Evolutionary conservation across 2,888 invertebrate species (phyloP), one percentile per base, ranked within the genome.

Genomic region (Apotomis turbidana): DNA sequence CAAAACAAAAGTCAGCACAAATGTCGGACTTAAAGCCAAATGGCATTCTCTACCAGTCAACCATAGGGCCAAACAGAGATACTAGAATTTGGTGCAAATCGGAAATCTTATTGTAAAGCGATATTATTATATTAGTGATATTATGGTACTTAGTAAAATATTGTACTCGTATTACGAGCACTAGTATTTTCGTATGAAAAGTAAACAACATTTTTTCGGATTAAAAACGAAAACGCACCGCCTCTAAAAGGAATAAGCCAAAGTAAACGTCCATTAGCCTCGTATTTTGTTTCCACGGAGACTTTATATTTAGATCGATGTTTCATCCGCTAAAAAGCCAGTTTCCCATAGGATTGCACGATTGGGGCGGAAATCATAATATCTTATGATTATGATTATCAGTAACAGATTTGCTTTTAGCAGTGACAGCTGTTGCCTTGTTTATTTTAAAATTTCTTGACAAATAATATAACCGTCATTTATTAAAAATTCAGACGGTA

Each of bases 211-310:
- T n/a, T 4, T 59, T 41, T 44, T 60, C 60, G 44, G 12, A 38
- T 60, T 15, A 60, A 15, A 60, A 60, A 44, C 13, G 4, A 60
- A 68, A 13, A 41, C 12, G 13, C 10, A n/a, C 54, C 41, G n/a
- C 3, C 54, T 62, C 27, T 69, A 51, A 70, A 68, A 70, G 38
- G 61, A 68, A 58, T 58, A 68, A 72, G 15, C 68, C 27, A 58
- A 71, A 68, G 72, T 59, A 63, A 72, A 68, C 58, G 58, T 72
- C 72, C 62, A 68, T 72, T 68, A 72, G 51, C 57, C 41, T 49
- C 62, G 51, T 68, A 63, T 72, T 68, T 59, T 54, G 57, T 72
- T 68, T 46, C 72, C 72, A 51, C 72, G 1, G 72, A 63, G 71
- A 72, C 67, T 54, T 8, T 72, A 68, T 68, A 72, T 63, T 72